These are phyloP conservation scores for Electrona antarctica DNA, from an alignment of 2,113 vertebrate species.

Conservation along the genomic window DNA sequence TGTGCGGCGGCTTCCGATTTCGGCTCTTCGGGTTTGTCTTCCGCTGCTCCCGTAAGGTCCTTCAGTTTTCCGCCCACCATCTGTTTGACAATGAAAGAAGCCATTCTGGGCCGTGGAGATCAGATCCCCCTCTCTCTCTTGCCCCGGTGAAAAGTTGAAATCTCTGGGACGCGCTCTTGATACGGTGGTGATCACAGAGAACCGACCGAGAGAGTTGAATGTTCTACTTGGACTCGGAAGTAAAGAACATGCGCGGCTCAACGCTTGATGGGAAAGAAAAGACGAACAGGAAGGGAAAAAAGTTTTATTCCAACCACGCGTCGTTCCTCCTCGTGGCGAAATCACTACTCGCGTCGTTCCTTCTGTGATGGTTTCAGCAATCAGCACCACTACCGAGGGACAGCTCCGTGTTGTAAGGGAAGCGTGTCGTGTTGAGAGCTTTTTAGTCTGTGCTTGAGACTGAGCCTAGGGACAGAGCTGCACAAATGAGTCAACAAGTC, in stretches of 20 bases:
- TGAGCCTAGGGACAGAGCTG: slow-evolving; percentile 36
- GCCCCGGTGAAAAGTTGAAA: too few relatives aligned
- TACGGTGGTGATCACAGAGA: slow-evolving; percentile 13
- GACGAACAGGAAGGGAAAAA: not conserved
- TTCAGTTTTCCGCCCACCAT: slow-evolving; percentile 97
- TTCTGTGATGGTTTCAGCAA: too few relatives aligned
- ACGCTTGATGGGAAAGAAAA: not conserved
- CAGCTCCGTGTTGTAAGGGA: slow-evolving; percentile 55
- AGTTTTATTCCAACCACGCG: slow-evolving; percentile 23
- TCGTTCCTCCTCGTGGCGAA: not conserved
- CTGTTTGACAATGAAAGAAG: slow-evolving; percentile 98
- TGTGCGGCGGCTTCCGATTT: slow-evolving; percentile 88
- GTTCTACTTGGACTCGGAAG: slow-evolving; percentile 11
- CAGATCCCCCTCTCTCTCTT: not conserved
- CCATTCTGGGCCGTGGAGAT: slow-evolving; percentile 79
- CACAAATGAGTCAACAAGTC: slow-evolving; percentile 76
- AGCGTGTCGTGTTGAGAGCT: slow-evolving; percentile 26
- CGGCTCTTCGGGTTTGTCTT: slow-evolving; percentile 90
- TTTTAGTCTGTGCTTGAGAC: too few relatives aligned
- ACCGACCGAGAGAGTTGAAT: slow-evolving; percentile 14
- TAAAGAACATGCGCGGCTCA: slow-evolving; percentile 3
- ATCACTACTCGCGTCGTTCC: too few relatives aligned
- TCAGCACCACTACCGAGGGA: slow-evolving; percentile 72
- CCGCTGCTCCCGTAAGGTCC: slow-evolving; percentile 92
- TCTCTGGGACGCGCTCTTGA: slow-evolving; percentile 37